Base-by-base conservation (phyloP, 2,113 vertebrate species). In the Burhinus bistriatus region DNA sequence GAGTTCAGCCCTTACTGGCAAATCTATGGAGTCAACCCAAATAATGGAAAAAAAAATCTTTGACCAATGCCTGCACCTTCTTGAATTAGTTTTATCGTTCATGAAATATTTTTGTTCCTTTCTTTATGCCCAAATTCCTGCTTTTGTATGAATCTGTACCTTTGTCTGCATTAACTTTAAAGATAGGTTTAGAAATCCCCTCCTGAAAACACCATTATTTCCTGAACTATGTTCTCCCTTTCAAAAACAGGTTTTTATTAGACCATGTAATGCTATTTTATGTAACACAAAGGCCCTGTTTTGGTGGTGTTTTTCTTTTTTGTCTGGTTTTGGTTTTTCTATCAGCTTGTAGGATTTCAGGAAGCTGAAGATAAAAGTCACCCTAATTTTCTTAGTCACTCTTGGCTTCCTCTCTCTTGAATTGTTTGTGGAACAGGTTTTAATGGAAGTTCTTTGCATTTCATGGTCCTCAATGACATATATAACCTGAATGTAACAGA, bases 391-490 rank as follows among this genome's bases (percentile, higher is more conserved):
- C 64, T 70, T 89, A 62, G 8, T 93, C 27, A 64, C 6, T 62
- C 38, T 49, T 57, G n/a, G 25, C n/a, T 81, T 90, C 62, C 68
- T 89, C 25, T 83, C 13, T 68, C 59, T 73, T 70, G 59, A 75
- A 38, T 47, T 84, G 64, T 92, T 92, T 51, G 64, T 81, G 64
- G 68, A 94, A 81, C 68, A 87, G 89, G 51, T 96, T 92, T 93
- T 87, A 57, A 62, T 58, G 17, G 62, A 62, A 17, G 27, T 51
- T 89, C 19, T 93, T 55, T 86, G 54, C 55, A 75, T 93, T 88
- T 90, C 59, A 58, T 80, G 25, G 12, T 76, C 73, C 54, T 72
- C 93, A 94, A 87, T 84, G 82, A 59, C 15, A 54, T 42, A 12
- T 13, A 36, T 20, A 66, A 76, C 9, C 61, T 47, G 40, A 79